Conservation (phyloP, 2,113 vertebrate species). For the Polypterus senegalus region DNA sequence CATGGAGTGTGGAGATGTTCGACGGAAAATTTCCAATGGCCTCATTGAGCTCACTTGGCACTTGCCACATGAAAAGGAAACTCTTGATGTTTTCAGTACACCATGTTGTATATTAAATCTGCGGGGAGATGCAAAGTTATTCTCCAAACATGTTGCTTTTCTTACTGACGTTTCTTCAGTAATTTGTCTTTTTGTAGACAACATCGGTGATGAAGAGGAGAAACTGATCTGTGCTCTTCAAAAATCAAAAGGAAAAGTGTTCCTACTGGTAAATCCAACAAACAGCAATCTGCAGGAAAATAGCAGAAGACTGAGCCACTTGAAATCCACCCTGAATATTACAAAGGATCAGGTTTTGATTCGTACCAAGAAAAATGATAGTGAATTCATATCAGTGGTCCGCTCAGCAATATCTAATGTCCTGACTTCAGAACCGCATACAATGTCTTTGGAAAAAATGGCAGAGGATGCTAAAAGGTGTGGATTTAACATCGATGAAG, state of each 20-base stretch:
- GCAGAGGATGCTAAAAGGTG: not conserved
- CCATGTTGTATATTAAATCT: too few species aligned
- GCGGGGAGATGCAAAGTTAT: too few species aligned
- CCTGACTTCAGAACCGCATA: not conserved
- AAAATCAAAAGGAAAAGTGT: not conserved
- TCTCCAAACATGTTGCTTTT: too few species aligned
- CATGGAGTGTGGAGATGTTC: too few species aligned
- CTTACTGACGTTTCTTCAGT: too few species aligned
- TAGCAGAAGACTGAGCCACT: not conserved
- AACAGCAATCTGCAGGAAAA: not conserved
- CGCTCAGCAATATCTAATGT: not conserved
- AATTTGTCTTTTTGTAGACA: too few species aligned
- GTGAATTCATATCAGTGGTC: not conserved
- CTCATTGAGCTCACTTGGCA: too few species aligned
- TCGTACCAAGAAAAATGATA: not conserved
- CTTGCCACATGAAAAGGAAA: too few species aligned
- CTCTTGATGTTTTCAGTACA: too few species aligned
- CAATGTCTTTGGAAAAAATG: not conserved
- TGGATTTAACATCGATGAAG: slow-evolving; percentile 1
- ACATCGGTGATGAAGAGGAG: too few species aligned
- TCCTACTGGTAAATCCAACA: slow-evolving; percentile 4
- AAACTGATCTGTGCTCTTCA: too few species aligned
- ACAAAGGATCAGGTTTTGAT: not conserved
- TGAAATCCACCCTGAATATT: not conserved
- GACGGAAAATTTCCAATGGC: too few species aligned